These are phyloP conservation scores for Cichladusa arquata DNA, from an alignment of 2,113 vertebrate species.

Conservation along the genomic window DNA sequence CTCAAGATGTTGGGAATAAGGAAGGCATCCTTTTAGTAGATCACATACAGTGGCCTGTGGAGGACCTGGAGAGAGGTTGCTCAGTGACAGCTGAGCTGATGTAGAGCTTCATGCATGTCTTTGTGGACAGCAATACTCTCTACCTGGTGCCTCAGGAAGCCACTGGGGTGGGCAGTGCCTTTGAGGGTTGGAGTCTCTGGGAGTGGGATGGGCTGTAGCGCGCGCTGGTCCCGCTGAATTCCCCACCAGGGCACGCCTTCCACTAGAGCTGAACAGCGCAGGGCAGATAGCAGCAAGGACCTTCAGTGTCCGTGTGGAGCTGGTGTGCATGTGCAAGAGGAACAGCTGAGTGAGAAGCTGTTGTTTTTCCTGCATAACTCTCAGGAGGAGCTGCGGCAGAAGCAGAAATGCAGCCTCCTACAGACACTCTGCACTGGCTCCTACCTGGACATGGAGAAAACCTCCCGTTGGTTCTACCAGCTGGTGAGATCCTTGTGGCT, in stretches of 20 bases:
- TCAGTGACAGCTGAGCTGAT: too few relatives aligned
- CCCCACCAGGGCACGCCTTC: background rate
- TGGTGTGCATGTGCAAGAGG: background rate
- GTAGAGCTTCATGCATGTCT: too few relatives aligned
- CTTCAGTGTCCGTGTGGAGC: background rate
- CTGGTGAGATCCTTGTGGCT: background rate
- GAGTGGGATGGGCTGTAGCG: background rate
- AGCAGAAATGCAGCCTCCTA: background rate
- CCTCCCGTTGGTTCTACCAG: background rate
- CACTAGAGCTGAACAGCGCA: background rate
- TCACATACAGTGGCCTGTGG: too few relatives aligned
- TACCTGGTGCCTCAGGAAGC: background rate
- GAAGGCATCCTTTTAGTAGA: too few relatives aligned
- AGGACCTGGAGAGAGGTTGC: too few relatives aligned
- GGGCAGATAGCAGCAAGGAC: background rate
- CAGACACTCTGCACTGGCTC: background rate
- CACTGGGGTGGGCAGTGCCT: background rate
- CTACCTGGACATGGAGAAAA: background rate
- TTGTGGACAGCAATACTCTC: background rate
- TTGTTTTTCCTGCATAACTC: background rate
- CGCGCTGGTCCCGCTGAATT: background rate
- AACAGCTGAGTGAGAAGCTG: background rate
- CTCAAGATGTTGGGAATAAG: too few relatives aligned
- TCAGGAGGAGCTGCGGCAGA: background rate
- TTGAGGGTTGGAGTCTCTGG: background rate